Percentiles rank a stretch among this genome's conserved stretches.
Evolutionary conservation across 23 tunicate species (phyloP).

Genomic region (Trididemnum miniatum): DNA sequence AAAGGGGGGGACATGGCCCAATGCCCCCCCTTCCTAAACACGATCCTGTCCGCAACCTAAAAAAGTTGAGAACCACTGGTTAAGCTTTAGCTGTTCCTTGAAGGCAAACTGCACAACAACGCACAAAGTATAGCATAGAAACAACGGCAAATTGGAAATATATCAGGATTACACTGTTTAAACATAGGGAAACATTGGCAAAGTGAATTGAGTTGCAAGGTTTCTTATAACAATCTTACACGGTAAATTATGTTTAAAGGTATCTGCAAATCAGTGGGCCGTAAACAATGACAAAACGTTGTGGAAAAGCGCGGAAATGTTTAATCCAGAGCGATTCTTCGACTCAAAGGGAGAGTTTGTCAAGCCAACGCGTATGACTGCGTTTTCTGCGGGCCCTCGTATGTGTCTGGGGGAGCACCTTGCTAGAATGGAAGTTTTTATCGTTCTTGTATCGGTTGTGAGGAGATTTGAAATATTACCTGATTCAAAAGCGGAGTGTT

Average conservation of each 20-base stretch:
- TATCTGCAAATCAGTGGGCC: background rate
- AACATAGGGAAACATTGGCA: too few species aligned
- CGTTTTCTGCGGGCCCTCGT: slow-evolving; percentile 10
- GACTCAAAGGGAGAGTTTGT: slow-evolving; percentile 12
- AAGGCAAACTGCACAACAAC: too few species aligned
- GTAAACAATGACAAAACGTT: slow-evolving; percentile 4
- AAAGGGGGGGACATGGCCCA: too few species aligned
- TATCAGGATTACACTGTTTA: too few species aligned
- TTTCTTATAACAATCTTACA: too few species aligned
- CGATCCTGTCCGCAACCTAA: too few species aligned
- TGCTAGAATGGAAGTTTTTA: slow-evolving; percentile 10
- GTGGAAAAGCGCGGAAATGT: background rate
- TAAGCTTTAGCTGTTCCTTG: too few species aligned
- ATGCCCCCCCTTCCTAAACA: too few species aligned
- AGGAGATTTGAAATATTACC: background rate
- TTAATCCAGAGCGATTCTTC: slow-evolving; percentile 9
- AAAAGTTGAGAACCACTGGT: too few species aligned
- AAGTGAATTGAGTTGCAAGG: too few species aligned
- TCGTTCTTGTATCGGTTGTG: background rate
- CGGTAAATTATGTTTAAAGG: slow-evolving; percentile 10
- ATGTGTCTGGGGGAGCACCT: slow-evolving; percentile 23
- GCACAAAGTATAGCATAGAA: too few species aligned
- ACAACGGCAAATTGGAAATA: too few species aligned
- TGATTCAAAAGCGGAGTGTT: background rate
- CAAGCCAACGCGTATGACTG: background rate